Percentiles rank a stretch among this genome's conserved stretches.
Conservation (phyloP, 2,888 invertebrate species). For the Cantharis flavilabris region DNA sequence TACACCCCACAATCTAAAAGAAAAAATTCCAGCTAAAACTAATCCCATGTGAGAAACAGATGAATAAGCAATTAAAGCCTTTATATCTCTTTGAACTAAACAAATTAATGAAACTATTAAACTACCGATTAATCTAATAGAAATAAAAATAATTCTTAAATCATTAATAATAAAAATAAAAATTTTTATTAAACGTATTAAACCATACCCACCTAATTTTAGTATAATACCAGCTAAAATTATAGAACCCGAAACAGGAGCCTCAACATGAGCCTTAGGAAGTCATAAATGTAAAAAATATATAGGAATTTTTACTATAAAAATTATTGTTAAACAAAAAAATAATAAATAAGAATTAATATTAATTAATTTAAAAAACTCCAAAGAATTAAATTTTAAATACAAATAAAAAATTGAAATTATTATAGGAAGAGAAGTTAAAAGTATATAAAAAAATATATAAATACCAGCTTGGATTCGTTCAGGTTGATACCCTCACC, state of each 20-base stretch:
- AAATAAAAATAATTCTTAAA: constrained; percentile 59
- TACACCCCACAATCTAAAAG: constrained; percentile 61
- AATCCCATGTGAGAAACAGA: constrained; percentile 73
- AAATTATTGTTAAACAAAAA: constrained; percentile 63
- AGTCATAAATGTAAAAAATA: constrained; percentile 73
- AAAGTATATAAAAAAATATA: constrained; percentile 73
- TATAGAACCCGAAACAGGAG: constrained; percentile 73
- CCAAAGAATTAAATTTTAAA: constrained; percentile 54
- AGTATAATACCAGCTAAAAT: constrained; percentile 70
- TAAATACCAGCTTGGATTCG: constrained; percentile 69
- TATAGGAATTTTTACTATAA: constrained; percentile 74
- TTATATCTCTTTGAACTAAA: constrained; percentile 72
- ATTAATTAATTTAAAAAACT: constrained; percentile 59
- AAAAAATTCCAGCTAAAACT: constrained; percentile 63
- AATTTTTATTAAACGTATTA: constrained; percentile 62
- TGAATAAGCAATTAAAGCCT: constrained; percentile 75
- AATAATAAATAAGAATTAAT: constrained; percentile 57
- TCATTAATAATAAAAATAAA: constrained; percentile 53
- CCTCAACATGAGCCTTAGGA: constrained; percentile 78
- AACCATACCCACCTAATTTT: constrained; percentile 73
- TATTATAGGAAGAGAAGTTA: constrained; percentile 69
- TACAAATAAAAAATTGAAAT: constrained; percentile 62
- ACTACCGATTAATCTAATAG: constrained; percentile 63
- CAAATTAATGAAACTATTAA: constrained; percentile 67
- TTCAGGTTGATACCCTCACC: constrained; percentile 66